Evolutionary conservation across 2,113 vertebrate species (phyloP), one percentile per base, ranked within the genome.

Genomic region (Myotis yumanensis): DNA sequence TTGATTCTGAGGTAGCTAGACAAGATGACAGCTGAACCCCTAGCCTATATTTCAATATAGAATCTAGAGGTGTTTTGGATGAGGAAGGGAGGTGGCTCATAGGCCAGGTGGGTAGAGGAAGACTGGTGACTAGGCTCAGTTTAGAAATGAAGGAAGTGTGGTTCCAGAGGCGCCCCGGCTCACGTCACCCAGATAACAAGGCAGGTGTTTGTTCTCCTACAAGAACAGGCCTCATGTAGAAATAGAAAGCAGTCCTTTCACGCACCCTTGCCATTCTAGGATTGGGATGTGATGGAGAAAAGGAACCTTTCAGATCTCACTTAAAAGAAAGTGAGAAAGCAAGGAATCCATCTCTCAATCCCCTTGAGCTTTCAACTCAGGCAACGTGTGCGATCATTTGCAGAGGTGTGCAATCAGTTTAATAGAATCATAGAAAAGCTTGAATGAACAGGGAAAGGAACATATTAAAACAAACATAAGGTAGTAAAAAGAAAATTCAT

Each of bases 371-470:
- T 72, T 87, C 25, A 0, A 52, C 69, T 88, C 82, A 43, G 87
- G 23, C 71, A 90, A 76, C 25, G 11, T 69, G 64, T 68, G 46
- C 17, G 23, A 0, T 76, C 76, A 72, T 85, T 82, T 89, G 69
- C 83, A 80, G 79, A 91, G 37, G 17, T 80, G 22, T 84, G 23
- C 75, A 64, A 52, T 83, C 87, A 32, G 73, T 86, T 71, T 93
- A 92, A 96, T 59, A 83, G 92, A 95, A 68, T 92, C 83, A 52
- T 23, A 89, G 95, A 52, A 86, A 86, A 92, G 86, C 82, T 79
- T 71, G 77, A 95, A 68, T 51, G 30, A 96, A 57, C 73, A 75
- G 51, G 46, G 80, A 69, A 37, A 87, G 52, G 62, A 77, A 64
- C 43, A 80, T 79, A 88, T 90, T 90, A 92, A 95, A 86, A 72